Base-by-base conservation (phyloP, 2,888 invertebrate genomes). In the Melitaea athalia region DNA sequence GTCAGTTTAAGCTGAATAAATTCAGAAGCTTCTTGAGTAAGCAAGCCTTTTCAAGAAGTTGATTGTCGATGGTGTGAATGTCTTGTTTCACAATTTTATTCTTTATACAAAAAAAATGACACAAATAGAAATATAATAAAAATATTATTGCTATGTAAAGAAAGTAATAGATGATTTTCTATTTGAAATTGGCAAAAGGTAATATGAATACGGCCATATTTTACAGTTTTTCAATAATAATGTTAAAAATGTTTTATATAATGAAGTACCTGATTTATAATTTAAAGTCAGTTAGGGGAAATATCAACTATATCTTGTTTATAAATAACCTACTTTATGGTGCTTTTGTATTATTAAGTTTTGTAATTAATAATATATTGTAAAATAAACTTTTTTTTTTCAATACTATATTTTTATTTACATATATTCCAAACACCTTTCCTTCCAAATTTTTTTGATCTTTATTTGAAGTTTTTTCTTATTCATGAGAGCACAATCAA, bases 361-460 rank as follows among this genome's bases (percentile, higher is more conserved):
- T 81, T 81, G 76, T 76, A 74, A 71, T 70, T 53, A 63, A 75
- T 73, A 72, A 69, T 76, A 77, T 69, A 71, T 76, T 77, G 71
- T 72, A 70, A 69, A 74, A 74, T 70, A 73, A 73, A 67, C 75
- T 69, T 38, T 74, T 75, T 70, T 74, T 67, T 67, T 70, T 50
- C 67, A 67, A 70, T 24, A 64, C 50, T 60, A 64, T 70, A 68
- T 72, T 69, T 96, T 83, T 80, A 82, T 84, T 85, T 70, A 79
- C 70, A 78, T 73, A 76, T 82, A 88, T 69, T 86, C 85, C 72
- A 86, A 77, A 79, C 91, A 92, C 81, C 91, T 92, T 75, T 89
- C 84, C 74, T 87, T 81, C 93, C 93, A 93, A 73, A 91, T 83
- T 73, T 85, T 88, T 72, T 84, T 74, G 60, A 92, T 81, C 72